Conservation (phyloP, 2,797 vertebrate species). For the Poecilia gillii region DNA sequence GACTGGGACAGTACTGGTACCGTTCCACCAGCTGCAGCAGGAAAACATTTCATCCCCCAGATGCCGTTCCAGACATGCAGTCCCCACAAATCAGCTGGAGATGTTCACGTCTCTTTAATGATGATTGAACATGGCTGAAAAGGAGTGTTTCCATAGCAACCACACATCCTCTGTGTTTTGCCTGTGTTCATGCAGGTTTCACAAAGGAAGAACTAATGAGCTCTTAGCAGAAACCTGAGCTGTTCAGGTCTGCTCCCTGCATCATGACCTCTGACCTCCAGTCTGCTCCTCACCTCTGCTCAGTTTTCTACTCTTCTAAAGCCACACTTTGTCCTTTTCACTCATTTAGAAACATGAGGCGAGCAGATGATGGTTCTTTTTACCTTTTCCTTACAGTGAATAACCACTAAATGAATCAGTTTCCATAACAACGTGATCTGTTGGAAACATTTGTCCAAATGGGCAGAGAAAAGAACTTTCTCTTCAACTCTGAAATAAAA, state of each 20-base stretch:
- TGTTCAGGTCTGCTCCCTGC: not conserved
- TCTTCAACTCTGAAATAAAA: conserved; percentile 10
- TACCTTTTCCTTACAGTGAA: conserved; percentile 67
- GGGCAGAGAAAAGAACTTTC: not conserved
- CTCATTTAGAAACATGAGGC: conserved; percentile 82
- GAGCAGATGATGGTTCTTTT: conserved; percentile 60
- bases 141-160: not conserved
- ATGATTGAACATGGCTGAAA: not conserved
- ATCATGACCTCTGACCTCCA: conserved; percentile 10
- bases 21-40: not conserved
- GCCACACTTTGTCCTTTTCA: conserved; percentile 91
- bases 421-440: conserved; percentile 46
- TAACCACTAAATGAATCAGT: conserved; percentile 55
- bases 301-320: conserved; percentile 87
- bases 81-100: not conserved
- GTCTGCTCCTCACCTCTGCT: conserved; percentile 9
- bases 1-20: not conserved
- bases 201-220: not conserved
- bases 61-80: not conserved
- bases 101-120: not conserved
- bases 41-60: not conserved
- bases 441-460: conserved; percentile 17
- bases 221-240: not conserved
- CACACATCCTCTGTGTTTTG: conserved; percentile 1
- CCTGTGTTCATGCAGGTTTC: not conserved